Conservation (phyloP, 2,113 vertebrate species). For the Rhagologus leucostigma region DNA sequence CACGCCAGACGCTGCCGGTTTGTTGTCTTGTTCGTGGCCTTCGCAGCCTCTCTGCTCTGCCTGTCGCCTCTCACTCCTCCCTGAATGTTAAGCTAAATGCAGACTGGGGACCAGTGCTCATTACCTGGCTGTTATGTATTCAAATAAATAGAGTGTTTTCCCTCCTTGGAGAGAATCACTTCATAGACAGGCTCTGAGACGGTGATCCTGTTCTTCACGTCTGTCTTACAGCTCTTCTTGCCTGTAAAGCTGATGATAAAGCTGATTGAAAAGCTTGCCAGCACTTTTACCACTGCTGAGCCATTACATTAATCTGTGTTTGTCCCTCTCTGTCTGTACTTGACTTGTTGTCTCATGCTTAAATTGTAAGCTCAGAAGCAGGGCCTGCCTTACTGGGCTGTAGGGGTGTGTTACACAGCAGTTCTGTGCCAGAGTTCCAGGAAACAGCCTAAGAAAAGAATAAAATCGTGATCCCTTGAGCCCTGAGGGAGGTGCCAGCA, state of each 20-base stretch:
- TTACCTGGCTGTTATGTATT: not conserved
- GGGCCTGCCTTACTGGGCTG: not conserved
- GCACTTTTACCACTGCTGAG: not conserved
- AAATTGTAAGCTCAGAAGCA: not conserved
- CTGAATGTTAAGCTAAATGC: not conserved
- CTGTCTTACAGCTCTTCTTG: not conserved
- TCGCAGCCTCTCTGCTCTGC: not conserved
- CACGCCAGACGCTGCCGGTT: not conserved
- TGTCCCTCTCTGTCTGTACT: not conserved
- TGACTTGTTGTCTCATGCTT: not conserved
- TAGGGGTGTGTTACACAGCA: not conserved
- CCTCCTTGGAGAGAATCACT: not conserved
- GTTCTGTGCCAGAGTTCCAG: not conserved
- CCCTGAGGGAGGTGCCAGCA: not conserved
- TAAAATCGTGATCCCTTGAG: not conserved
- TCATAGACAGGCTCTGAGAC: not conserved
- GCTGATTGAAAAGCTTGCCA: not conserved
- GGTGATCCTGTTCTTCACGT: not conserved
- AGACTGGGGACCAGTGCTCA: not conserved
- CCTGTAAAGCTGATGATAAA: not conserved
- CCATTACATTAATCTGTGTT: not conserved
- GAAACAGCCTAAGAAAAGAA: not conserved
- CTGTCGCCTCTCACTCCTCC: not conserved
- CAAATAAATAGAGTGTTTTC: not conserved
- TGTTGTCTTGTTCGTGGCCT: rapidly evolving